phyloP scores from a whole-genome alignment of 2,113 vertebrate species.

The Geococcyx californianus region DNA sequence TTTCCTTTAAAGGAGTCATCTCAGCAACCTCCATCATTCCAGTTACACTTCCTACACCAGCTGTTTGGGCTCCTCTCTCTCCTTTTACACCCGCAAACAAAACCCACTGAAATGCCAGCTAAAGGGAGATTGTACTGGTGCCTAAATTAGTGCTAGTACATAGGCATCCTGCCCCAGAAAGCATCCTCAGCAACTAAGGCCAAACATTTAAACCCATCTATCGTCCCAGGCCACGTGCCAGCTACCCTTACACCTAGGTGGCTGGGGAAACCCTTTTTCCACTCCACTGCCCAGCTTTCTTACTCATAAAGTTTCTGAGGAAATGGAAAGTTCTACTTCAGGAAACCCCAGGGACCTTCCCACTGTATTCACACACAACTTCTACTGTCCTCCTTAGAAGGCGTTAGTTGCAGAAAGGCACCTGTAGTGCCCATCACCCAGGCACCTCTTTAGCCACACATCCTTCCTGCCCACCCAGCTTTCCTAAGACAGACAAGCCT shows the following conservation, averaged over 20 bases:
- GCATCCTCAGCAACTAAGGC: neutral
- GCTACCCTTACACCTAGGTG: neutral
- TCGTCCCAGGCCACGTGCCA: accelerated
- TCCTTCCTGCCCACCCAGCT: neutral
- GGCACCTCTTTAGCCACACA: accelerated
- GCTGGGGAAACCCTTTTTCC: neutral
- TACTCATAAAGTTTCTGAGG: neutral
- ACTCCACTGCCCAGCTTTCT: neutral
- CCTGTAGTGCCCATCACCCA: accelerated
- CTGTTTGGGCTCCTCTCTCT: neutral
- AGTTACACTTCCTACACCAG: neutral
- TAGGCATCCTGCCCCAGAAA: neutral
- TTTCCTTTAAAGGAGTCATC: neutral
- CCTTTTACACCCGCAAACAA: neutral
- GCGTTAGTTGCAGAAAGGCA: neutral
- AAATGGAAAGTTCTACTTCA: neutral
- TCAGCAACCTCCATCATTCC: neutral
- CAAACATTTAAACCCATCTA: neutral
- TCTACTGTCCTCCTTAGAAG: neutral
- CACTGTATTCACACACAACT: neutral
- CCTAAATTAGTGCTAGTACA: neutral
- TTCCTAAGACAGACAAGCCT: neutral
- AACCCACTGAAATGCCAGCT: neutral
- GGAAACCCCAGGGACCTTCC: neutral
- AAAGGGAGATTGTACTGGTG: neutral